phyloP scores from a whole-genome alignment of 2,888 invertebrate genomes.

The Apotomis capreana region DNA sequence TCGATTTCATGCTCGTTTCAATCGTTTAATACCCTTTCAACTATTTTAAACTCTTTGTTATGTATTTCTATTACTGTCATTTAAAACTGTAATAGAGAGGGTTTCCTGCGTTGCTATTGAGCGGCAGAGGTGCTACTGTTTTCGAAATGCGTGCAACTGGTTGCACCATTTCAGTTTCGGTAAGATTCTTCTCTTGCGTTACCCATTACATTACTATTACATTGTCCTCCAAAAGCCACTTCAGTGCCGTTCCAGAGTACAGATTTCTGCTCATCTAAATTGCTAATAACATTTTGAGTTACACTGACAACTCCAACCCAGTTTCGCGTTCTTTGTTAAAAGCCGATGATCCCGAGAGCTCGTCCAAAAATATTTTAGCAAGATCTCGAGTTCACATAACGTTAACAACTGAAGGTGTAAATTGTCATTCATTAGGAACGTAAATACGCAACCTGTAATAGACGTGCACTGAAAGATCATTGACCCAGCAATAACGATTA shows the following conservation, averaged over 20 bases:
- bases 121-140: background rate
- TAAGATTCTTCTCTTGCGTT: background rate
- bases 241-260: background rate
- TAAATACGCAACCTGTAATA: slow-evolving; percentile 63
- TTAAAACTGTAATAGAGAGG: background rate
- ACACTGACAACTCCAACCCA: slow-evolving; percentile 15
- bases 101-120: background rate
- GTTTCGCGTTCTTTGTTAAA: slow-evolving; percentile 59
- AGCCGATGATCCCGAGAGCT: slow-evolving; percentile 66
- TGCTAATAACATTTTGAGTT: slow-evolving; percentile 10
- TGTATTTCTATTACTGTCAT: background rate
- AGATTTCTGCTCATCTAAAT: slow-evolving; percentile 26
- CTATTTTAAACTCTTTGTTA: background rate
- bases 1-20: slow-evolving; percentile 61
- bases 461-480: slow-evolving; percentile 62
- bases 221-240: background rate
- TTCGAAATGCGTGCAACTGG: background rate
- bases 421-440: slow-evolving; percentile 71
- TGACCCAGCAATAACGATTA: slow-evolving; percentile 53
- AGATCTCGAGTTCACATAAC: slow-evolving; percentile 61
- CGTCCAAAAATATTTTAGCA: slow-evolving; percentile 69
- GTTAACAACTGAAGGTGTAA: slow-evolving; percentile 67
- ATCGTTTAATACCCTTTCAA: slow-evolving; percentile 12
- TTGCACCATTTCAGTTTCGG: background rate
- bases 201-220: background rate